Evolutionary conservation across 1,140 invertebrate genomes (phyloP), one percentile per base, ranked within the genome.

Genomic region (Trachelipus rathkii): DNA sequence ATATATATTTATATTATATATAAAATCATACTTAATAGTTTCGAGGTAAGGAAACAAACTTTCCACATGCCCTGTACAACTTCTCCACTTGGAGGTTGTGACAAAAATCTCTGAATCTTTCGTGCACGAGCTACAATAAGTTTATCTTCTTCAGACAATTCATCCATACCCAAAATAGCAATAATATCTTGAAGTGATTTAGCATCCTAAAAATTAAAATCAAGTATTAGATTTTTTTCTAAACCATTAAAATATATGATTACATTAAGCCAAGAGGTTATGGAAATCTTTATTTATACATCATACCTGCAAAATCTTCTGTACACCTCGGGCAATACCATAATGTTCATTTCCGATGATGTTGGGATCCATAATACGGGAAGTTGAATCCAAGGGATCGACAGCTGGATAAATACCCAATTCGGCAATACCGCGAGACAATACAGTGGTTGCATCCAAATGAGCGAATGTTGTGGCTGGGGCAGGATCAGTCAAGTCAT

Each of bases 141-240:
- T 83, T 91, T 91, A 83, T 90, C 89, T 79, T 90, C 89, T 84
- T 90, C 90, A 78, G 89, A 90, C 85, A 90, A 86, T 83, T 90
- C 89, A 83, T 90, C 89, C 90, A 90, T 90, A 87, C 89, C 89
- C 83, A 89, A 82, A 82, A 89, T 89, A 82, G 88, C 89, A 85
- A 90, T 91, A 82, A 90, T 90, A 85, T 90, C 89, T 83, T 91
- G 89, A 9, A 90, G 86, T 10, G 89, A 91, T 83, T 90, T 90
- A 84, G 90, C 89, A 82, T 90, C 88, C 87, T 88, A 80, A 8
- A 77, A 53, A 10, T 24, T 3, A 9, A 71, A 71, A 9, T 19
- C 2, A 33, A 33, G 33, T 6, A 33, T 33, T 33, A 33, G 33
- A 33, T 3, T 33, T 33, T 33, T 6, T 6, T 33, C 6, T 33